These are phyloP conservation scores for Diarsia brunnea DNA, from an alignment of 2,888 invertebrate genomes.

Conservation along the genomic window DNA sequence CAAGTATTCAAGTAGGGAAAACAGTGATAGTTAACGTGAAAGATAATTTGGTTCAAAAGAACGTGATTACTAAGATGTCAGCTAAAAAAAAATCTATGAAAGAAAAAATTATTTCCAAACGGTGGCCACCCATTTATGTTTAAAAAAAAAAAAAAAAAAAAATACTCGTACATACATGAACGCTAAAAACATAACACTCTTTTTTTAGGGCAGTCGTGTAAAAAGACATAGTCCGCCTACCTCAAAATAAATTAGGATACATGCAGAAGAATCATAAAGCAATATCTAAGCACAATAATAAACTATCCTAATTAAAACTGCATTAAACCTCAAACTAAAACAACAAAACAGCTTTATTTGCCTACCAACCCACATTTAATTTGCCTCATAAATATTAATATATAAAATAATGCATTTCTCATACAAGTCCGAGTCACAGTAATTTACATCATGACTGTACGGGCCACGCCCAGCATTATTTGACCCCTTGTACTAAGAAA, in stretches of 20 bases:
- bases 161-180: too few species aligned
- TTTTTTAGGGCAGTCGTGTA: too few species aligned
- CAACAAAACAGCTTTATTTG: background rate
- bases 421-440: conserved; percentile 44
- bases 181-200: too few species aligned
- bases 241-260: background rate
- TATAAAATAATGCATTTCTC: conserved; percentile 37
- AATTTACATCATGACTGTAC: conserved; percentile 77
- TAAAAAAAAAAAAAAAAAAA: too few species aligned
- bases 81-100: background rate
- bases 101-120: too few species aligned
- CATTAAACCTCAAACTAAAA: background rate
- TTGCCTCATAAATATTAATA: conserved; percentile 26
- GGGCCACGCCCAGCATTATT: conserved; percentile 71
- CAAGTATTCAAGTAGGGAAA: too few species aligned
- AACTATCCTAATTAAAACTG: background rate
- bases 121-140: too few species aligned
- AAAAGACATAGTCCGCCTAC: background rate
- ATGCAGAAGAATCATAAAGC: background rate
- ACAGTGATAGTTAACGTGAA: too few species aligned
- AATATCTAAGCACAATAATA: background rate
- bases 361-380: conserved; percentile 6
- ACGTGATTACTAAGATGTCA: background rate
- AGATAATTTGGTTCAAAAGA: background rate
- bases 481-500: too few species aligned